phyloP scores from a whole-genome alignment of 2,113 vertebrate genomes.

The Desmodus rotundus region DNA sequence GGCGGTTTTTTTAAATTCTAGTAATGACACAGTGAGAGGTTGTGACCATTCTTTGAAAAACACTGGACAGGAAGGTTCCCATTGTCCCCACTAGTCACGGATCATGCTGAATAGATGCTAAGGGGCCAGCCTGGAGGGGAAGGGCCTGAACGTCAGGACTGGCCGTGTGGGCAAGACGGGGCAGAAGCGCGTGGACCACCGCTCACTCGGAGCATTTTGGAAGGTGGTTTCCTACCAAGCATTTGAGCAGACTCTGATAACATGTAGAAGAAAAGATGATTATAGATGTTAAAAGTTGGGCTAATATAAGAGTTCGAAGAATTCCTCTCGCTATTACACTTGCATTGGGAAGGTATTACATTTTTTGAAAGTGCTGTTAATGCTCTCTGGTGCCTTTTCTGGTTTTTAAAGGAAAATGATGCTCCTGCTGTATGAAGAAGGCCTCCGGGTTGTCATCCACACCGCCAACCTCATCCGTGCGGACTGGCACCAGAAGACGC shows the following conservation, averaged over 20 bases:
- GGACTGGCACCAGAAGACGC: conserved; percentile 99
- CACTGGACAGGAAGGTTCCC: not conserved
- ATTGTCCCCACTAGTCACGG: accelerated
- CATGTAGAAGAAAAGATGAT: not conserved
- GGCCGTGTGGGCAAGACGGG: accelerated
- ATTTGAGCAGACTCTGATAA: not conserved
- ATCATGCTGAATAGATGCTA: not conserved
- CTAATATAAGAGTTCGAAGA: not conserved
- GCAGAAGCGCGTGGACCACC: too few relatives aligned
- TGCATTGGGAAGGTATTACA: not conserved
- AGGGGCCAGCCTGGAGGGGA: not conserved
- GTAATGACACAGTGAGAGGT: not conserved
- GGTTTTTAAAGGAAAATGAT: conserved; percentile 93
- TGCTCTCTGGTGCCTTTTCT: not conserved
- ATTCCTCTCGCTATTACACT: not conserved
- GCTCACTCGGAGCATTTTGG: not conserved
- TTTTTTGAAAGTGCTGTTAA: not conserved
- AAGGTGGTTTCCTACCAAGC: not conserved
- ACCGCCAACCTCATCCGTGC: conserved; percentile 95
- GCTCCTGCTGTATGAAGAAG: conserved; percentile 94
- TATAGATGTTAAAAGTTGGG: not conserved
- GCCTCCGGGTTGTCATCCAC: conserved; percentile 93
- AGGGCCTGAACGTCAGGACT: not conserved
- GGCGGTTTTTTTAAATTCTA: not conserved
- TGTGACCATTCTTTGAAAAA: not conserved